Conservation (phyloP, 2,113 vertebrate species). For the Ceuthmochares aereus region DNA sequence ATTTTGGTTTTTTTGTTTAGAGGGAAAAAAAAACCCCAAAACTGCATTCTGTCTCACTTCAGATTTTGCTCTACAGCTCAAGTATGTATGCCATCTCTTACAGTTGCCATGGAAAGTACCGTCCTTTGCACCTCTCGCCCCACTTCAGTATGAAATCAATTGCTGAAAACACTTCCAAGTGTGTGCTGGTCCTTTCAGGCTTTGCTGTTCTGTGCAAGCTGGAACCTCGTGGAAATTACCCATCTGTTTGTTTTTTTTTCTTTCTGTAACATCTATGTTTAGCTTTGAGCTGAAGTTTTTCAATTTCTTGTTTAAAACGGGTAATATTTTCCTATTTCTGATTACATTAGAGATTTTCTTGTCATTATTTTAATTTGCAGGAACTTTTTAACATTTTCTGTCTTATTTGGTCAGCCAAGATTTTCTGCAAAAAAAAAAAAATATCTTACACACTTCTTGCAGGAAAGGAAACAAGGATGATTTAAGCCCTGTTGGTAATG, state of each 20-base stretch:
- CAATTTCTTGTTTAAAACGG: background rate
- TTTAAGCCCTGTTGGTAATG: background rate
- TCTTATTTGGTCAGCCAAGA: background rate
- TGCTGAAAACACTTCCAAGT: background rate
- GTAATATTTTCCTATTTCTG: background rate
- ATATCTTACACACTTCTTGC: fast-evolving
- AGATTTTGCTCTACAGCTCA: background rate
- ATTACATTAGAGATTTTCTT: background rate
- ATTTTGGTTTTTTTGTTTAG: background rate
- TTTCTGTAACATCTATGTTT: background rate
- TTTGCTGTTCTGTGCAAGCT: background rate
- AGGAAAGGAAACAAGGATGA: background rate
- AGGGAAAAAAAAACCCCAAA: background rate
- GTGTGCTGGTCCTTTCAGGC: background rate
- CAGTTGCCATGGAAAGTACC: background rate
- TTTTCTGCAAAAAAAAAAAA: background rate
- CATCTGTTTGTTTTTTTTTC: background rate
- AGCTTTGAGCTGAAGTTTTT: background rate
- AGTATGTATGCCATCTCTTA: background rate
- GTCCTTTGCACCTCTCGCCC: background rate
- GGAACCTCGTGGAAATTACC: background rate
- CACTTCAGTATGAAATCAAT: background rate
- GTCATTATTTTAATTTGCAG: background rate
- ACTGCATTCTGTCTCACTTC: background rate
- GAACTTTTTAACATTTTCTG: background rate